phyloP scores from a whole-genome alignment of 2,888 invertebrate genomes.

The Biston betularia region DNA sequence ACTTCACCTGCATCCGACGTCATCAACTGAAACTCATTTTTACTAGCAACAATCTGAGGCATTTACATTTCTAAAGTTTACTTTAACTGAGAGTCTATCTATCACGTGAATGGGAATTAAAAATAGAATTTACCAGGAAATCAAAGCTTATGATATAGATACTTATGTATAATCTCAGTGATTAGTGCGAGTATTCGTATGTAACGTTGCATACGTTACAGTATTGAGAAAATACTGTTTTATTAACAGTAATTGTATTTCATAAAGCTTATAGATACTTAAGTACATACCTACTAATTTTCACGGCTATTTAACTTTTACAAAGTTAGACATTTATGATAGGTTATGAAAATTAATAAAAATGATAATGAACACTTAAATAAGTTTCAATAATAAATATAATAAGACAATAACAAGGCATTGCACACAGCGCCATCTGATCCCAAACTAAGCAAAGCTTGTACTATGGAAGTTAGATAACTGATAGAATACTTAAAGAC shows the following conservation, averaged over 20 bases:
- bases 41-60: slow-evolving; percentile 1
- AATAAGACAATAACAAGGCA: too few species aligned
- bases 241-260: not conserved
- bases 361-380: too few species aligned
- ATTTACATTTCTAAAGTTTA: slow-evolving; percentile 17
- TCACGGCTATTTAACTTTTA: not conserved
- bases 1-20: not conserved
- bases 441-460: too few species aligned
- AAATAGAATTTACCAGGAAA: slow-evolving; percentile 25
- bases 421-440: too few species aligned
- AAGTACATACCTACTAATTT: not conserved
- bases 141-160: slow-evolving; percentile 3
- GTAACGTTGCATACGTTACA: not conserved
- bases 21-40: not conserved
- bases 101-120: slow-evolving; percentile 20
- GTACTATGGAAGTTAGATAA: too few species aligned
- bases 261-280: not conserved
- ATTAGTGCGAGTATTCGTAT: not conserved
- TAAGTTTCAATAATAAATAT: too few species aligned
- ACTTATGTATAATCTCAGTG: not conserved
- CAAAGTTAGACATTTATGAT: too few species aligned
- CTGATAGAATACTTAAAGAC: too few species aligned
- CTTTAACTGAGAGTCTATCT: slow-evolving; percentile 23
- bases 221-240: not conserved
- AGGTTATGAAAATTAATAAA: too few species aligned